Conservation (phyloP, 2,797 vertebrate species). For the Enteromius thamalakanensis region DNA sequence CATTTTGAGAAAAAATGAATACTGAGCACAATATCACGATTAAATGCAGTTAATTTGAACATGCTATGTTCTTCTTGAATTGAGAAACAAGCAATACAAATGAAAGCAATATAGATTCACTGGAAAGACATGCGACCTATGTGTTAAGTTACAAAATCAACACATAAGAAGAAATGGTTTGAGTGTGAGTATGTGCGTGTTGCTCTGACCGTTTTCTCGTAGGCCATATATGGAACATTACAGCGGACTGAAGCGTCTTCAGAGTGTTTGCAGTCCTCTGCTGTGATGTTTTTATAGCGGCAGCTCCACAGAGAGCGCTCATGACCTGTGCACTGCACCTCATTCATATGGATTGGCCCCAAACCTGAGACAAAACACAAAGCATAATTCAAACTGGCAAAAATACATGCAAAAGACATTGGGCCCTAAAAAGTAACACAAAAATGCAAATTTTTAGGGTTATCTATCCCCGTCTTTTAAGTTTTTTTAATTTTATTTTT, state of each 20-base stretch:
- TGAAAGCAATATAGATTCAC: not conserved
- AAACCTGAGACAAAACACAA: conserved; percentile 76
- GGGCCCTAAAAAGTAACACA: not conserved
- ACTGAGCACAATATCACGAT: not conserved
- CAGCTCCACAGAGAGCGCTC: conserved; percentile 92
- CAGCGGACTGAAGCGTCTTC: conserved; percentile 89
- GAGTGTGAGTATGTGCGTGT: conserved; percentile 13
- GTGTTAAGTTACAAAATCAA: not conserved
- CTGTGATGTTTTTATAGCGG: conserved; percentile 88
- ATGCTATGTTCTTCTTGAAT: not conserved
- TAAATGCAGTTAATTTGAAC: not conserved
- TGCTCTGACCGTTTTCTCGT: conserved; percentile 87
- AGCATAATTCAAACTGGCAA: conserved; percentile 13
- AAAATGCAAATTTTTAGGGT: not conserved
- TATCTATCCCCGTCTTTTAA: not conserved
- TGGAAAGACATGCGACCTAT: not conserved
- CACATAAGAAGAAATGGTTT: not conserved
- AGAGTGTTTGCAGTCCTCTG: conserved; percentile 88
- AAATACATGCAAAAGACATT: not conserved
- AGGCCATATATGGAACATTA: conserved; percentile 89
- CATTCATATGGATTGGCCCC: conserved; percentile 93
- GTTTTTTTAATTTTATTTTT: too few species aligned
- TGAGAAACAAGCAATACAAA: conserved; percentile 23
- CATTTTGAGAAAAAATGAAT: conserved; percentile 19
- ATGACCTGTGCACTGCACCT: conserved; percentile 86